Evolutionary conservation across 1,140 invertebrate species (phyloP).

Genomic region (Drosophila navojoa): DNA sequence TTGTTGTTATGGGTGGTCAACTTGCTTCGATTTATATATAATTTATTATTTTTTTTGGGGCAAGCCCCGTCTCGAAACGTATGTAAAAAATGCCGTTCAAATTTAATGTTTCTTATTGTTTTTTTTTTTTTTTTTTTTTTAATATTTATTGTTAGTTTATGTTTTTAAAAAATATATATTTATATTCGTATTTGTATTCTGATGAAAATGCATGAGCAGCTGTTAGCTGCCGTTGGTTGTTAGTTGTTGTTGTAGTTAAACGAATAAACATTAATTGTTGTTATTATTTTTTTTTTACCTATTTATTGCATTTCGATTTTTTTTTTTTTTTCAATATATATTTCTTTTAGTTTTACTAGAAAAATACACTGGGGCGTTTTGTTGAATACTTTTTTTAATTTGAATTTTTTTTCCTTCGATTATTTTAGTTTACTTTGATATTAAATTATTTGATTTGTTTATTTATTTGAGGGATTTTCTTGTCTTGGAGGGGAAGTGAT

Average conservation of each 20-base stretch:
- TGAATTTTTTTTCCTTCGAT: constrained; percentile 41
- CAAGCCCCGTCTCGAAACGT: constrained; percentile 36
- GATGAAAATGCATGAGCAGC: constrained; percentile 76
- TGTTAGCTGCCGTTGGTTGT: constrained; percentile 51
- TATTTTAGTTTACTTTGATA: constrained; percentile 68
- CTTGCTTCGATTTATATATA: constrained; percentile 33
- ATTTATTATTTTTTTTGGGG: constrained; percentile 39
- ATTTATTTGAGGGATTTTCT: constrained; percentile 29
- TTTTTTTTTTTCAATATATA: constrained; percentile 39
- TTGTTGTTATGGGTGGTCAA: constrained; percentile 42
- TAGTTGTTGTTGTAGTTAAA: constrained; percentile 43
- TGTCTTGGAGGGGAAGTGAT: constrained; percentile 47
- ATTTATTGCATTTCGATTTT: constrained; percentile 51
- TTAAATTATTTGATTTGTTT: constrained; percentile 60
- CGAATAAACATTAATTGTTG: constrained; percentile 34
- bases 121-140: constrained; percentile 33
- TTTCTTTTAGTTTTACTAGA: constrained; percentile 75
- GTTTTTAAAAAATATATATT: constrained; percentile 39
- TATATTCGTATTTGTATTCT: constrained; percentile 50
- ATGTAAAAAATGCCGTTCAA: constrained; percentile 74
- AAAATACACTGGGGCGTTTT: constrained; percentile 74
- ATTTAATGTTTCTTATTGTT: constrained; percentile 64
- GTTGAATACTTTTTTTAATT: constrained; percentile 55
- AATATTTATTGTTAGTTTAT: constrained; percentile 23
- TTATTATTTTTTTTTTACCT: constrained; percentile 29